These are phyloP conservation scores for Odontesthes bonariensis DNA, from an alignment of 2,113 vertebrate genomes.

Conservation along the genomic window DNA sequence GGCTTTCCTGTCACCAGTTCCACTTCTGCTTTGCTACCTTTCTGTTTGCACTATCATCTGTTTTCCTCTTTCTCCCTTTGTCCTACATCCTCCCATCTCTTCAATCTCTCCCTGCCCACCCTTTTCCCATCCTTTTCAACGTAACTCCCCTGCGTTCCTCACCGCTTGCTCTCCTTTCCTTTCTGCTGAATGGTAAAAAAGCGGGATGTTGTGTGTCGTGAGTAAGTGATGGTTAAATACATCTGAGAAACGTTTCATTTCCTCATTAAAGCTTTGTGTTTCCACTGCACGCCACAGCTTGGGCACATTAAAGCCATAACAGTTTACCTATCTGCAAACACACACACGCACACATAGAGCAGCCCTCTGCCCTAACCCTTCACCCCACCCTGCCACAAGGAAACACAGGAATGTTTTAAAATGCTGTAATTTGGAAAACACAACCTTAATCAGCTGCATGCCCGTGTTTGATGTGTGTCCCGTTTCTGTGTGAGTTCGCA, in stretches of 20 bases:
- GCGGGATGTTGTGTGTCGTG: constrained; percentile 72
- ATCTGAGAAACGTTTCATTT: constrained; percentile 77
- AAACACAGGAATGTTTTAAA: constrained; percentile 79
- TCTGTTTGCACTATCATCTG: constrained; percentile 30
- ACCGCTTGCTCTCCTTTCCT: constrained; percentile 11
- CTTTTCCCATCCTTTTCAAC: constrained; percentile 16
- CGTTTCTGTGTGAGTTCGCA: constrained; percentile 50
- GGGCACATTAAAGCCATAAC: constrained; percentile 66
- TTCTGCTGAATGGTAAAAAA: constrained; percentile 39
- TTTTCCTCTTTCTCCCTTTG: constrained; percentile 34
- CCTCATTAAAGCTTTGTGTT: constrained; percentile 79
- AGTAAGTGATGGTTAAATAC: constrained; percentile 75
- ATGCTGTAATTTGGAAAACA: constrained; percentile 78
- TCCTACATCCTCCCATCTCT: constrained; percentile 24
- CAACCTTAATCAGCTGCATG: constrained; percentile 76
- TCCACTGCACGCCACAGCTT: constrained; percentile 69
- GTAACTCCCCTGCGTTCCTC: constrained; percentile 16
- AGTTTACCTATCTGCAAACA: constrained; percentile 71
- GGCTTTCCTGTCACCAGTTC: constrained; percentile 24
- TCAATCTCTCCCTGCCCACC: background rate
- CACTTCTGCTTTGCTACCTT: background rate
- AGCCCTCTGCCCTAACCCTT: constrained; percentile 70
- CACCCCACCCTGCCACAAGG: constrained; percentile 62
- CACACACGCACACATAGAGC: constrained; percentile 32
- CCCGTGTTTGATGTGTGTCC: constrained; percentile 76